phyloP scores from a whole-genome alignment of 23 tunicate species.

The Styela plicata region DNA sequence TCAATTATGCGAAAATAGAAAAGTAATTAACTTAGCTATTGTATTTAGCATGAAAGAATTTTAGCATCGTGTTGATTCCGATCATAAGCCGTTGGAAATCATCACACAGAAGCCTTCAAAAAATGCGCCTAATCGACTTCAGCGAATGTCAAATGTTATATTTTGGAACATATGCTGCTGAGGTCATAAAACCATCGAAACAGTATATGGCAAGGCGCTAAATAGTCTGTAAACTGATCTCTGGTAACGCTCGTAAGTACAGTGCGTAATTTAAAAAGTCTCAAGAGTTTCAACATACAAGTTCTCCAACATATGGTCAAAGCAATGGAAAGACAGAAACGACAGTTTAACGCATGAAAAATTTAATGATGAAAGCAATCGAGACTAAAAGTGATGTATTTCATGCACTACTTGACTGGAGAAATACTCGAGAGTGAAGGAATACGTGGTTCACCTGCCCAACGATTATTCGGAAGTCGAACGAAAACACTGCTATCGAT shows the following conservation, averaged over 20 bases:
- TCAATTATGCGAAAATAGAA: conserved; percentile 18
- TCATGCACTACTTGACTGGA: no score
- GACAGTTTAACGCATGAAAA: not conserved
- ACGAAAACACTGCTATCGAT: not conserved
- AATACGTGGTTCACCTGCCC: not conserved
- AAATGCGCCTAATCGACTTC: conserved; percentile 49
- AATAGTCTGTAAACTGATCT: not conserved
- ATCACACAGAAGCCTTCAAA: conserved; percentile 26
- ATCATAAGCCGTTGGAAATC: conserved; percentile 41
- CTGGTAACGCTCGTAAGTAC: not conserved
- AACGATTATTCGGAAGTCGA: conserved; percentile 1
- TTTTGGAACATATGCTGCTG: no score
- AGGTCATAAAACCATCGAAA: conserved; percentile 26
- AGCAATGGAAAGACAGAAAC: not conserved
- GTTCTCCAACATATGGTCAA: not conserved
- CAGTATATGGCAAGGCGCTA: not conserved
- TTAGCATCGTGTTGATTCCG: conserved; percentile 14
- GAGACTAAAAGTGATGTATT: not conserved
- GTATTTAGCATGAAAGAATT: not conserved
- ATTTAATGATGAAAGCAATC: not conserved
- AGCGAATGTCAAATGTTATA: no score
- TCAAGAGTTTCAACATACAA: not conserved
- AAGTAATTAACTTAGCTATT: not conserved
- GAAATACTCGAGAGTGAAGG: not conserved
- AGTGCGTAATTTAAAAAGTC: not conserved